Conservation (phyloP, 2,888 invertebrate species). For the Pristionchus fissidentatus region DNA sequence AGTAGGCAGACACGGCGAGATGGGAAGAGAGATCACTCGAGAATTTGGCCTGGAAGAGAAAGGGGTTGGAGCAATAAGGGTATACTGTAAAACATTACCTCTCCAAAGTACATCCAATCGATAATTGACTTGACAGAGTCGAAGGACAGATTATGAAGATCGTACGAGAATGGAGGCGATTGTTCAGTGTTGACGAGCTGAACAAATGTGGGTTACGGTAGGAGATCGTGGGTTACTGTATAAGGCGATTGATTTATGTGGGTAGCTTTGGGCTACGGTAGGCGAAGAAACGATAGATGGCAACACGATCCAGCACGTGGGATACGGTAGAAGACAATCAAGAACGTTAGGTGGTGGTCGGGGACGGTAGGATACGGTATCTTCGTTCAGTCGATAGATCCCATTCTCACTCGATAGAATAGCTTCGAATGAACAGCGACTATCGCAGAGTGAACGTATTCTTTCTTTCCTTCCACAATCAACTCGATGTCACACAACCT, state of each 20-base stretch:
- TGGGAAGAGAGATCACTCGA: slow-evolving; percentile 13
- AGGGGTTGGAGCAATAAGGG: not conserved
- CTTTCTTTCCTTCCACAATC: slow-evolving; percentile 19
- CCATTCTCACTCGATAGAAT: slow-evolving; percentile 44
- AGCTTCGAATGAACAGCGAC: slow-evolving; percentile 37
- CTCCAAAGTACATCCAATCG: slow-evolving; percentile 47
- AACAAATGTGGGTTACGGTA: not conserved
- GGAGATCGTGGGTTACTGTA: not conserved
- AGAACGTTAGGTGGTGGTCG: not conserved
- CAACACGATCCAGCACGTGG: too few relatives aligned
- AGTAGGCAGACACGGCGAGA: slow-evolving; percentile 15
- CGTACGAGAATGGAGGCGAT: slow-evolving; percentile 42
- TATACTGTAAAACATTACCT: not conserved
- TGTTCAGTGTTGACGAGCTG: slow-evolving; percentile 40
- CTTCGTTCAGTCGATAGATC: not conserved
- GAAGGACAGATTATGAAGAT: slow-evolving; percentile 21
- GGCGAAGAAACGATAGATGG: too few relatives aligned
- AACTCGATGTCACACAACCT: slow-evolving; percentile 33
- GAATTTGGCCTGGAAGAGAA: slow-evolving; percentile 23
- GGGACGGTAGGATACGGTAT: not conserved
- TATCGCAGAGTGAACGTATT: slow-evolving; percentile 39
- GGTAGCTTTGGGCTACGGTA: too few relatives aligned
- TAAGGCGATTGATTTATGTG: too few relatives aligned
- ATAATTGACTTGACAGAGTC: not conserved
- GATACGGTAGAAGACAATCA: too few relatives aligned